A percentile compares a stretch with the other conserved stretches of the same genome.
phyloP scores from a whole-genome alignment of 2,888 invertebrate genomes.

The Odontocerum albicorne region DNA sequence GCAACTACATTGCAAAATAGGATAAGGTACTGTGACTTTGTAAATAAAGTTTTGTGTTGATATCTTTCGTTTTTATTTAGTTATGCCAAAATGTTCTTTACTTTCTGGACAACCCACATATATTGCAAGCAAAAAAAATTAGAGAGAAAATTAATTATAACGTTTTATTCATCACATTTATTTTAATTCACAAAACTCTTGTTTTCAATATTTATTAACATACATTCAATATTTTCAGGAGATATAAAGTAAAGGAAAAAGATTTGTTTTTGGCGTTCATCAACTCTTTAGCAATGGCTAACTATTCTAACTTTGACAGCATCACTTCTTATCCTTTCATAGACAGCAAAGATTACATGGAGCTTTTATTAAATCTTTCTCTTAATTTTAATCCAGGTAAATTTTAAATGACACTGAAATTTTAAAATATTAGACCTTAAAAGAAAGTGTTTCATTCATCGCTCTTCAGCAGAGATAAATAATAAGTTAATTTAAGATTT shows the following conservation, averaged over 20 bases:
- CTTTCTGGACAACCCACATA: too few species aligned
- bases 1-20: too few species aligned
- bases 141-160: too few species aligned
- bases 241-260: constrained; percentile 50
- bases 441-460: too few species aligned
- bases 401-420: too few species aligned
- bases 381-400: constrained; percentile 53
- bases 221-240: constrained; percentile 40
- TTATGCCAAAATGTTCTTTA: too few species aligned
- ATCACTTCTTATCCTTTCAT: constrained; percentile 59
- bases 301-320: constrained; percentile 61
- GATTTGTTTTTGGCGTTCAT: constrained; percentile 59
- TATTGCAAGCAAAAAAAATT: too few species aligned
- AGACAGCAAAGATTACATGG: constrained; percentile 58
- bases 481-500: background rate
- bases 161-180: background rate
- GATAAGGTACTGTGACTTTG: too few species aligned
- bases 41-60: too few species aligned
- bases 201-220: background rate
- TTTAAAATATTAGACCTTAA: too few species aligned
- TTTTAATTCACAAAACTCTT: constrained; percentile 5
- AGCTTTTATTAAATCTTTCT: constrained; percentile 57
- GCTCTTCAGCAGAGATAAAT: background rate
- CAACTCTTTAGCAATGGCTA: constrained; percentile 57
- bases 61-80: too few species aligned